A percentile compares a stretch with the other conserved stretches of the same genome.
phyloP scores from a whole-genome alignment of 2,797 vertebrate genomes.

The Chrosomus eos region DNA sequence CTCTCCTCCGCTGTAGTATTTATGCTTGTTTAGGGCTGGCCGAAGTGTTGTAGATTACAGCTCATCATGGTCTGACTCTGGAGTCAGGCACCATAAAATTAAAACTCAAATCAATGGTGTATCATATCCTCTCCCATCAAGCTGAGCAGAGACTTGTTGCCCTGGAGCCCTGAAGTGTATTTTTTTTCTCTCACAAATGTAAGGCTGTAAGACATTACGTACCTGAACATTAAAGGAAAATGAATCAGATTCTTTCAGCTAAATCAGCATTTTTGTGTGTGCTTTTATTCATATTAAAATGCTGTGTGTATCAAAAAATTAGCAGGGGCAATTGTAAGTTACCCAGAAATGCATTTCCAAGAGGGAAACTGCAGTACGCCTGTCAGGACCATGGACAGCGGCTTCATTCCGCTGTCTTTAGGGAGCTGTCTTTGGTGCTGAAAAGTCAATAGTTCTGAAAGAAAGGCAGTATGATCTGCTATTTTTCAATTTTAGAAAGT shows the following conservation, averaged over 20 bases:
- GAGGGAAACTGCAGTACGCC: not conserved
- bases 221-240: slow-evolving; percentile 6
- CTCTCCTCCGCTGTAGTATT: slow-evolving; percentile 52
- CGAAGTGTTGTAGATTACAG: slow-evolving; percentile 75
- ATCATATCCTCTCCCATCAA: slow-evolving; percentile 73
- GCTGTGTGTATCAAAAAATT: not conserved
- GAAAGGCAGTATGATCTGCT: not conserved
- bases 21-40: slow-evolving; percentile 71
- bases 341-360: not conserved
- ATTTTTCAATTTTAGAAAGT: not conserved
- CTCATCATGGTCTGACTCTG: slow-evolving; percentile 72
- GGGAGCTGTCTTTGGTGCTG: slow-evolving; percentile 52
- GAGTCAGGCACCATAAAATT: slow-evolving; percentile 83
- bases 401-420: not conserved
- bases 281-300: slow-evolving; percentile 12
- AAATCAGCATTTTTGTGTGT: slow-evolving; percentile 12
- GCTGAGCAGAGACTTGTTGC: slow-evolving; percentile 74
- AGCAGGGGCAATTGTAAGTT: not conserved
- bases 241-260: not conserved
- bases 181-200: not conserved
- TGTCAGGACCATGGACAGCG: slow-evolving; percentile 47
- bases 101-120: slow-evolving; percentile 79
- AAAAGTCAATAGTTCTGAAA: slow-evolving; percentile 5
- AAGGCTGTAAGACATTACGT: not conserved
- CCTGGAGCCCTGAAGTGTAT: slow-evolving; percentile 63